phyloP scores from a whole-genome alignment of 2,113 vertebrate genomes.

The Donacobius atricapilla region DNA sequence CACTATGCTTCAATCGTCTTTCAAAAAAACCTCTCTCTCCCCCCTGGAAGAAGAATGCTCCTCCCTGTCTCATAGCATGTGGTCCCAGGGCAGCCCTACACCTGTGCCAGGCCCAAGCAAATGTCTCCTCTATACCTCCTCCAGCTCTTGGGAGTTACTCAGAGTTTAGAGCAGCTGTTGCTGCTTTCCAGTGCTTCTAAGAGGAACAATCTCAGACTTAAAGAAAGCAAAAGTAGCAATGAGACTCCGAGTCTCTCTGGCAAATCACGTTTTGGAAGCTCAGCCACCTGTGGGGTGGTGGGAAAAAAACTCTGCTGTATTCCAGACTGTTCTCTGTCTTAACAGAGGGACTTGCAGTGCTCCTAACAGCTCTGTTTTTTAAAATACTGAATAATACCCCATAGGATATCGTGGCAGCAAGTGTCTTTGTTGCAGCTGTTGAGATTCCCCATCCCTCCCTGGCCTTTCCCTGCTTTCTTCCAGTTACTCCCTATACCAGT shows the following conservation, averaged over 20 bases:
- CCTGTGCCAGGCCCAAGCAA: not conserved
- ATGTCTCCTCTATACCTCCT: not conserved
- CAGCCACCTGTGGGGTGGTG: accelerated
- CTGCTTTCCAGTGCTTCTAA: not conserved
- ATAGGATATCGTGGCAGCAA: accelerated
- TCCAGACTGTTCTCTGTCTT: not conserved
- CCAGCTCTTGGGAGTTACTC: not conserved
- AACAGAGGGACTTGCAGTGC: not conserved
- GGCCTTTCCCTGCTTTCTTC: not conserved
- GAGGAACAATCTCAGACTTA: not conserved
- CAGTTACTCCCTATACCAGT: not conserved
- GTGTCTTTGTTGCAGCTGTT: not conserved
- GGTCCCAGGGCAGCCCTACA: not conserved
- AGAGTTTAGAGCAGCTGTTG: not conserved
- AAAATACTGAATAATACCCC: too few species aligned
- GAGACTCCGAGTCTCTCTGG: not conserved
- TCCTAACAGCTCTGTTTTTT: not conserved
- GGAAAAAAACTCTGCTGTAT: not conserved
- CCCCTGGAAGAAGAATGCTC: not conserved
- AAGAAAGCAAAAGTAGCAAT: not conserved
- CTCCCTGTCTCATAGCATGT: accelerated
- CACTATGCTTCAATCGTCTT: not conserved
- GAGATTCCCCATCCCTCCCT: not conserved
- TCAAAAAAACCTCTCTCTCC: not conserved
- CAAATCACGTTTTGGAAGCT: not conserved